Conservation (phyloP, 2,113 vertebrate genomes). For the Hyperoodon ampullatus region DNA sequence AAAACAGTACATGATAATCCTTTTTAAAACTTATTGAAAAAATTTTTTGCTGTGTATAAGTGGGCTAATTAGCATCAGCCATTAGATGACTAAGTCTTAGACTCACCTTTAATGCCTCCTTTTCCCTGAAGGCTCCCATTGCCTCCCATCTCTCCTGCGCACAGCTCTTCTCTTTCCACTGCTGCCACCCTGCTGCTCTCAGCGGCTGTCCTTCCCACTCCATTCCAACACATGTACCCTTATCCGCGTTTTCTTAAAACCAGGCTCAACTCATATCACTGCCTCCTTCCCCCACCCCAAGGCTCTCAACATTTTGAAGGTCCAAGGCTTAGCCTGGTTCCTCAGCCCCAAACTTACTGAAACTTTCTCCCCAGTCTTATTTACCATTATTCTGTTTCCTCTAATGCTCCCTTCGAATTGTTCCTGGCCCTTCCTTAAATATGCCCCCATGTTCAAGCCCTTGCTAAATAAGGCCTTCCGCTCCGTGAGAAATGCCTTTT, state of each 20-base stretch:
- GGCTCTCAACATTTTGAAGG: background rate
- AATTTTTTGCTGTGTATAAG: fast-evolving
- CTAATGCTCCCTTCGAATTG: background rate
- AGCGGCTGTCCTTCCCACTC: background rate
- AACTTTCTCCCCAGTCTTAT: background rate
- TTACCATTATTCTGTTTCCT: background rate
- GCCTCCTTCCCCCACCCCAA: background rate
- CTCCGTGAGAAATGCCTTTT: background rate
- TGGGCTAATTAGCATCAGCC: background rate
- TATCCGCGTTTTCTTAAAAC: background rate
- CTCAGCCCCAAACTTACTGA: background rate
- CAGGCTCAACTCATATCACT: background rate
- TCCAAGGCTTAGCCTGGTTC: background rate
- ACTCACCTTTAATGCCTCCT: background rate
- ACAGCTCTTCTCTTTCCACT: background rate
- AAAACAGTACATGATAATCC: background rate
- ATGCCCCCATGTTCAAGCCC: background rate
- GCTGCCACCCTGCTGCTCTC: background rate
- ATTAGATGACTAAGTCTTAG: background rate
- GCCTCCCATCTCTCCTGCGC: too few species aligned
- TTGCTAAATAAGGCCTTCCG: background rate
- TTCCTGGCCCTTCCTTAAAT: background rate
- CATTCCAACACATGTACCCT: background rate
- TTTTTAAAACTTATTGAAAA: background rate
- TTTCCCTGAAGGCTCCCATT: background rate